A percentile compares a stretch with the other conserved stretches of the same genome.
phyloP scores from a whole-genome alignment of 37 sponge, comb jelly and placozoan genomes.

The Mnemiopsis leidyi region DNA sequence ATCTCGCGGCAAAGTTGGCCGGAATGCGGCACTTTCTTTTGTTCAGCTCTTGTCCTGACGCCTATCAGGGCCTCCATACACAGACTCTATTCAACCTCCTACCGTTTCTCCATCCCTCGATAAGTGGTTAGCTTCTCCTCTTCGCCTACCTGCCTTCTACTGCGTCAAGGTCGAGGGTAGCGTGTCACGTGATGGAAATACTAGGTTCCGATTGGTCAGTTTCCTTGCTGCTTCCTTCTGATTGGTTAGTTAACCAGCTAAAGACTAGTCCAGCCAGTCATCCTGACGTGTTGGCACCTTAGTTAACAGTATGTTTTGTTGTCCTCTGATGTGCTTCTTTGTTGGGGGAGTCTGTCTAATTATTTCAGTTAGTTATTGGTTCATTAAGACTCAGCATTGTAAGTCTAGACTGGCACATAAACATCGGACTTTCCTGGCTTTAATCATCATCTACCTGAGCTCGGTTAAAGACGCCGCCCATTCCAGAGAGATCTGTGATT shows the following conservation, averaged over 20 bases:
- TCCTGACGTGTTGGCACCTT: not conserved
- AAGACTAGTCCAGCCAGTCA: not conserved
- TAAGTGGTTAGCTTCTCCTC: not conserved
- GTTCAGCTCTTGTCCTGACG: not conserved
- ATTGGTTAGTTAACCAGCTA: not conserved
- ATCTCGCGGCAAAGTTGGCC: not conserved
- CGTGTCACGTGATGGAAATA: not conserved
- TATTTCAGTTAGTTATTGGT: not conserved
- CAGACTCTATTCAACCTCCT: not conserved
- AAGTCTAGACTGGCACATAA: not conserved
- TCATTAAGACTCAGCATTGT: not conserved
- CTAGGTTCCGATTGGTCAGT: not conserved
- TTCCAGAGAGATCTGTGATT: not conserved
- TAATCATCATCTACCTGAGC: not conserved
- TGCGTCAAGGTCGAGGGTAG: not conserved
- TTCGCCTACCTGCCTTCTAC: not conserved
- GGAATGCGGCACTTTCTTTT: not conserved
- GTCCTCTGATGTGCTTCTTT: not conserved
- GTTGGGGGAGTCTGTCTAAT: not conserved
- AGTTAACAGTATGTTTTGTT: not conserved
- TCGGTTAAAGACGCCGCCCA: not conserved
- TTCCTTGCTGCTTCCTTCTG: no score
- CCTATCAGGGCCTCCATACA: not conserved
- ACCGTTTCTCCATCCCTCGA: not conserved
- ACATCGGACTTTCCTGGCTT: not conserved